Conservation (phyloP, 2,888 invertebrate genomes). For the Camptogramma bilineatum region DNA sequence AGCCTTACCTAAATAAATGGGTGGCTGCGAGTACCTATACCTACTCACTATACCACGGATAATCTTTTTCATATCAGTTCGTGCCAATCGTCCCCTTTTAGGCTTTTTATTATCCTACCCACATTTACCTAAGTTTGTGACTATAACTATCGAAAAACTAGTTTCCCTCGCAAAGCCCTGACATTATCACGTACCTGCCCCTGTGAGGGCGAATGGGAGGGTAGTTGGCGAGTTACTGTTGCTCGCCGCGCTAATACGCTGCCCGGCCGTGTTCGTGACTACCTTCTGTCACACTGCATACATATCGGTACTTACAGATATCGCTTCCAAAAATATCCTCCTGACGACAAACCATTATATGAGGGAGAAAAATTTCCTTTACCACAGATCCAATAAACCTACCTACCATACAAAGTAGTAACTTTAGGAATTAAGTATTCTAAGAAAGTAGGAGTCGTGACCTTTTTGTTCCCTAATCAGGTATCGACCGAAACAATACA, state of each 20-base stretch:
- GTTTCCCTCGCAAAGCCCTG: slow-evolving; percentile 21
- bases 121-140: slow-evolving; percentile 23
- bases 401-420: too few relatives aligned
- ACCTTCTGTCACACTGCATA: slow-evolving; percentile 3
- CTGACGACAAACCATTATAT: neutral
- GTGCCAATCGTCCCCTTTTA: slow-evolving; percentile 16
- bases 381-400: neutral
- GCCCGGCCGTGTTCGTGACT: slow-evolving; percentile 13
- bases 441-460: too few relatives aligned
- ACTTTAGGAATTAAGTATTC: too few relatives aligned
- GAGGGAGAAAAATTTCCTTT: neutral
- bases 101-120: slow-evolving; percentile 25
- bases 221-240: slow-evolving; percentile 18
- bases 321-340: neutral
- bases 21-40: neutral
- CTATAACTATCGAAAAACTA: slow-evolving; percentile 23
- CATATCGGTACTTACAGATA: neutral
- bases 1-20: slow-evolving; percentile 5
- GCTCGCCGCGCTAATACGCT: slow-evolving; percentile 30
- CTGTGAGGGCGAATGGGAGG: slow-evolving; percentile 18
- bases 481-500: too few relatives aligned
- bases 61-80: slow-evolving; percentile 23
- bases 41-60: neutral
- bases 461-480: too few relatives aligned
- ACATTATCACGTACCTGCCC: slow-evolving; percentile 33